Percentiles rank a stretch among this genome's conserved stretches.
Conservation (phyloP, 1,140 invertebrate species). For the Scaptodrosophila lebanonensis region DNA sequence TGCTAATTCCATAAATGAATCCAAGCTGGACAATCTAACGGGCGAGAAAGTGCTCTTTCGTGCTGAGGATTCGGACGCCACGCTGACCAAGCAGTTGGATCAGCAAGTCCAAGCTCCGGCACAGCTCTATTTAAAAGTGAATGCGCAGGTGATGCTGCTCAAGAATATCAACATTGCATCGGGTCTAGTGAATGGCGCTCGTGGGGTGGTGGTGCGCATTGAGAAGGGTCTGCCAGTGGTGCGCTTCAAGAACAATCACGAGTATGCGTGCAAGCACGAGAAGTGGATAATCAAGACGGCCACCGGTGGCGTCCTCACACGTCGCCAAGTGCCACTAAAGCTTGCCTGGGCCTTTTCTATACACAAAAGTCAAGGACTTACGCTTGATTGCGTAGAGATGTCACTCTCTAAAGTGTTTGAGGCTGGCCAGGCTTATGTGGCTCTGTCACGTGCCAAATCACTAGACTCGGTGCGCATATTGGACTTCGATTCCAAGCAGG, state of each 20-base stretch:
- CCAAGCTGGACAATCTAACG: conserved; percentile 85
- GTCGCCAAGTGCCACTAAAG: conserved; percentile 90
- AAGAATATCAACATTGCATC: conserved; percentile 92
- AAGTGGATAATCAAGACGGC: conserved; percentile 89
- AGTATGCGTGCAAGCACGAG: conserved; percentile 85
- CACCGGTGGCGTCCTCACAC: conserved; percentile 81
- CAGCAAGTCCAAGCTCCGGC: conserved; percentile 86
- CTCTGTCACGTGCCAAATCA: conserved; percentile 92
- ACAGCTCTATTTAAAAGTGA: conserved; percentile 86
- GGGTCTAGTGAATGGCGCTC: conserved; percentile 94
- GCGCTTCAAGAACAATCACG: conserved; percentile 87
- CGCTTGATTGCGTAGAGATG: conserved; percentile 97
- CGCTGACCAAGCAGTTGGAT: conserved; percentile 83
- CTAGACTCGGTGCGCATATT: conserved; percentile 89
- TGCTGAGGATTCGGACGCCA: conserved; percentile 87
- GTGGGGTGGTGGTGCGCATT: conserved; percentile 91
- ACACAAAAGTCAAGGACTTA: conserved; percentile 97
- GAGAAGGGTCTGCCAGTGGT: conserved; percentile 89
- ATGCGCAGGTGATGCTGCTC: conserved; percentile 93
- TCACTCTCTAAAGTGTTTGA: conserved; percentile 93
- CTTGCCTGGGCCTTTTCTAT: conserved; percentile 98
- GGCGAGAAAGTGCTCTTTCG: conserved; percentile 82
- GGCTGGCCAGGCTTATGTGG: conserved; percentile 97
- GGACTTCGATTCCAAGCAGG: conserved; percentile 91
- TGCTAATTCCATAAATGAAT: conserved; percentile 91